A percentile compares a stretch with the other conserved stretches of the same genome.
These are phyloP conservation scores for Aurelia sp. DNA, from an alignment of 30 jellyfish, hydroid and myxozoan genomes.

Conservation along the genomic window DNA sequence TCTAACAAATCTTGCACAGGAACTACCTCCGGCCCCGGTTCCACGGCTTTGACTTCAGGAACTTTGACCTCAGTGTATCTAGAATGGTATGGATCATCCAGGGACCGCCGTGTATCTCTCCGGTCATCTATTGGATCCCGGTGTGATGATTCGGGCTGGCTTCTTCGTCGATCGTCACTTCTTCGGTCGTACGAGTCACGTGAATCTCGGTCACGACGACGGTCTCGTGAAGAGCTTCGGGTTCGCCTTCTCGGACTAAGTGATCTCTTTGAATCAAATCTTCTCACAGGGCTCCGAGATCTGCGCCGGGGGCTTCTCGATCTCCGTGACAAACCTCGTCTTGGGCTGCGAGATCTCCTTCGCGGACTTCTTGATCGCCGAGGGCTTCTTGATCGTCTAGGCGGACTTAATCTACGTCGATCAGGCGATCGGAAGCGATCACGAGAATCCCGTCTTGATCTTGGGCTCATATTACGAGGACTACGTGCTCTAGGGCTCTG, in stretches of 20 bases:
- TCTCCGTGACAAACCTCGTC: constrained; percentile 29
- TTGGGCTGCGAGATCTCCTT: constrained; percentile 49
- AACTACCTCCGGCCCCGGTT: constrained; percentile 79
- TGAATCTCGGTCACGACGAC: constrained; percentile 26
- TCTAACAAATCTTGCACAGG: constrained; percentile 91
- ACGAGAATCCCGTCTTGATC: background rate
- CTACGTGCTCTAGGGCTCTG: constrained; percentile 8
- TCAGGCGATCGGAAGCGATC: constrained; percentile 31
- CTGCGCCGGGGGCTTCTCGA: constrained; percentile 68
- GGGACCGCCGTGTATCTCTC: constrained; percentile 6
- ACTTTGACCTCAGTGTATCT: constrained; percentile 10
- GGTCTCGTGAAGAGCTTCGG: constrained; percentile 43
- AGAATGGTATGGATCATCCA: constrained; percentile 17
- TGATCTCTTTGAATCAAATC: constrained; percentile 49
- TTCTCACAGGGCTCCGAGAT: constrained; percentile 48
- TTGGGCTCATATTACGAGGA: background rate
- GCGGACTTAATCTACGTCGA: constrained; percentile 37
- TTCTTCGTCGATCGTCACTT: constrained; percentile 31
- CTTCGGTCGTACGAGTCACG: background rate
- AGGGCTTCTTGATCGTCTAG: constrained; percentile 52
- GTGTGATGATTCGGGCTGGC: background rate
- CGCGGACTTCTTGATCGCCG: constrained; percentile 20
- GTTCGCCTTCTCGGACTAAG: constrained; percentile 51
- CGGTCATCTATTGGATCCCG: background rate
- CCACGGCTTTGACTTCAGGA: constrained; percentile 38